Base-by-base conservation (phyloP, 2,888 invertebrate species). In the Amphipyra berbera region DNA sequence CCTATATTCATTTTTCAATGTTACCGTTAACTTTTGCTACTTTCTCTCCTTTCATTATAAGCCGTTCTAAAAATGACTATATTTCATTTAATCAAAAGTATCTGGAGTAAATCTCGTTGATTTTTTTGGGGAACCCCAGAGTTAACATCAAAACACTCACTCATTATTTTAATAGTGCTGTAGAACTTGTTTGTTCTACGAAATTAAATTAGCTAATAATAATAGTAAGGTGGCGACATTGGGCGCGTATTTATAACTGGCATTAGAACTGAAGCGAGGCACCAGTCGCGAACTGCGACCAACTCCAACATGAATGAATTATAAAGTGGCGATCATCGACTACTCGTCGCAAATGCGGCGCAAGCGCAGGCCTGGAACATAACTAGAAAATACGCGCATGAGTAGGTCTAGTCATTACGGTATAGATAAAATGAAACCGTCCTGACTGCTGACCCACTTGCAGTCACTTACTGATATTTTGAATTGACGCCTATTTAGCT, bases 141-240 rank as follows among this genome's bases (percentile, higher is more conserved):
- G 48, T 33, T n/a, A 5, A 21, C n/a, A 13, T 13, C 8, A 21
- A 33, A 21, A 50, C 14, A 60, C 15, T 48, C 0, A n/a, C 15
- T 67, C 37, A 21, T 38, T 38, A 52, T 13, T 41, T 37, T 14
- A 40, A 47, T 33, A 38, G 37, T n/a, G 37, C 33, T 40, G 37
- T 47, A 52, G 9, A 66, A 52, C 68, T 38, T 0, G 60, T 68
- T 68, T 27, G 14, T 12, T 33, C 27, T n/a, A 8, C 14, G 12
- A 46, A 33, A 42, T 21, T 45, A 7, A 27, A 45, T 12, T 44
- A 44, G 27, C n/a, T 45, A 27, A 27, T 57, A 41, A 33, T 35
- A 62, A 42, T 38, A 47, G 33, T 46, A 27, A 12, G 13, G 30
- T 6, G n/a, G 37, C 8, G 15, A 60, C 12, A 15, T 13, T 45